These are phyloP conservation scores for Sipunculus nudus DNA, from an alignment of 2,888 invertebrate species.

Conservation along the genomic window DNA sequence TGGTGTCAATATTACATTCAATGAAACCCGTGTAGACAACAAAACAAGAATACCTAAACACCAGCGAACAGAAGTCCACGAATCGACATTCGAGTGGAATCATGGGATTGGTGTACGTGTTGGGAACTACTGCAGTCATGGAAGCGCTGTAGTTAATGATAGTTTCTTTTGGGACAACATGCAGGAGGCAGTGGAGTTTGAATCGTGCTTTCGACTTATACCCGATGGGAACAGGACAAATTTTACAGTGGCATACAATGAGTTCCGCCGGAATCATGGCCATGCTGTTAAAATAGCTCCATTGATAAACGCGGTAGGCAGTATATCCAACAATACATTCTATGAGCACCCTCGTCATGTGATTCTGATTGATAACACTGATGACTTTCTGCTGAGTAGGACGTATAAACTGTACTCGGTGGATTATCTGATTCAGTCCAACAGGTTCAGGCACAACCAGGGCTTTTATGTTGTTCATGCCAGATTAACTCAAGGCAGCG, in stretches of 20 bases:
- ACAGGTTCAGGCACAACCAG: conserved; percentile 87
- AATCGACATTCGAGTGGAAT: conserved; percentile 85
- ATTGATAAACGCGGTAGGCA: conserved; percentile 62
- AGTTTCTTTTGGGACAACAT: conserved; percentile 86
- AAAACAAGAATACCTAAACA: conserved; percentile 50
- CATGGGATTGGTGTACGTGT: conserved; percentile 87
- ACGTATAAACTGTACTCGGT: conserved; percentile 61
- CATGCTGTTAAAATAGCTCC: conserved; percentile 62
- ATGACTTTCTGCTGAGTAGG: conserved; percentile 59
- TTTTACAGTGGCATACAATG: conserved; percentile 61
- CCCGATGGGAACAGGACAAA: conserved; percentile 45
- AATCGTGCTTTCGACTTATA: conserved; percentile 79
- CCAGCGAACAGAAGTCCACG: conserved; percentile 68
- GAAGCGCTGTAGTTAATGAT: conserved; percentile 78
- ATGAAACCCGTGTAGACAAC: conserved; percentile 58
- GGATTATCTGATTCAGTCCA: conserved; percentile 67
- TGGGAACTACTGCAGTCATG: conserved; percentile 78
- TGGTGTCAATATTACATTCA: conserved; percentile 51
- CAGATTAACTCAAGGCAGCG: conserved; percentile 87
- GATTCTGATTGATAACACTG: conserved; percentile 82
- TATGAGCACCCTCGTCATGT: conserved; percentile 83
- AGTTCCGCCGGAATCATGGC: conserved; percentile 54
- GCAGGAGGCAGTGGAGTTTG: conserved; percentile 82
- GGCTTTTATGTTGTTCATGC: conserved; percentile 89
- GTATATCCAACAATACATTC: conserved; percentile 83